A percentile compares a stretch with the other conserved stretches of the same genome.
phyloP scores from a whole-genome alignment of 1,140 invertebrate species.

The Atopsyche davidsoni region DNA sequence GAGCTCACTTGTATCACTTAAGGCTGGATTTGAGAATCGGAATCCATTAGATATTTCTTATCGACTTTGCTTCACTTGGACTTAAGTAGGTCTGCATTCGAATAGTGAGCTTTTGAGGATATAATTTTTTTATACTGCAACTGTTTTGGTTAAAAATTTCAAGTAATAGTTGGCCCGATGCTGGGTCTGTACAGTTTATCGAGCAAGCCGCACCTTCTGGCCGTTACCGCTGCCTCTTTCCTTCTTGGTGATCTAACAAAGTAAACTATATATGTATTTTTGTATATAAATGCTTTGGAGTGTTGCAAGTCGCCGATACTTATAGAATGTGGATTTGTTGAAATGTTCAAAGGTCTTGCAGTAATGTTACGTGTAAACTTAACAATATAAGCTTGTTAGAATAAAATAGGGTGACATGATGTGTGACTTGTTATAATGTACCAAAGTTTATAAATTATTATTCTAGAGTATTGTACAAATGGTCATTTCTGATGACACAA shows the following conservation, averaged over 20 bases:
- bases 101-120: no score
- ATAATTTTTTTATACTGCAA: no score
- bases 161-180: no score
- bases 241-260: conserved; percentile 6
- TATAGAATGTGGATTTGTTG: not conserved
- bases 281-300: conserved; percentile 15
- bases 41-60: no score
- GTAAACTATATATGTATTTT: conserved; percentile 15
- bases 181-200: no score
- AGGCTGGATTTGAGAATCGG: no score
- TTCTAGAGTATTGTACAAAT: conserved; percentile 14
- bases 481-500: not conserved
- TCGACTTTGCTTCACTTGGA: no score
- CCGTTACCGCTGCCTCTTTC: conserved; percentile 1
- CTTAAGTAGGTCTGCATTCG: no score
- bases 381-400: conserved; percentile 1
- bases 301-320: not conserved
- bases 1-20: no score
- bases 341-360: not conserved
- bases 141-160: no score
- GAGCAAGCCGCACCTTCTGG: no score
- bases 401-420: conserved; percentile 23
- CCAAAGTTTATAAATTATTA: conserved; percentile 28
- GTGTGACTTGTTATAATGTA: conserved; percentile 27
- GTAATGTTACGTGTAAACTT: not conserved